Conservation (phyloP, 2,797 vertebrate species). For the Thripadectes ignobilis region DNA sequence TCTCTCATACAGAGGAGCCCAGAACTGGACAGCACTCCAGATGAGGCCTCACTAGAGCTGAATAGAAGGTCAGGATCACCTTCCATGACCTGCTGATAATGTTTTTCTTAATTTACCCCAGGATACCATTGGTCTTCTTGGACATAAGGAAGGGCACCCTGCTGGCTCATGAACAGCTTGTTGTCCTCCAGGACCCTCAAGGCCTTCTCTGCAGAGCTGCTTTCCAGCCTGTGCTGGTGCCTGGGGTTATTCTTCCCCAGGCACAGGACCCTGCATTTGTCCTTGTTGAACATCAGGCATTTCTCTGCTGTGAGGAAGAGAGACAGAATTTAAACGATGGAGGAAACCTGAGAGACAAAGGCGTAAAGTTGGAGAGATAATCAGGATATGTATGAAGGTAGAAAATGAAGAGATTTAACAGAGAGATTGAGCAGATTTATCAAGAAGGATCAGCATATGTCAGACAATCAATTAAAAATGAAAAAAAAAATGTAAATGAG, state of each 20-base stretch:
- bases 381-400: not conserved
- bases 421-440: not conserved
- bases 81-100: not conserved
- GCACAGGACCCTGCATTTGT: not conserved
- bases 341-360: not conserved
- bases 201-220: not conserved
- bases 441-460: not conserved
- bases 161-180: not conserved
- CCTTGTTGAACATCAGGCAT: not conserved
- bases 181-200: not conserved
- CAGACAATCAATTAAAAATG: not conserved
- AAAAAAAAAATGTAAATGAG: not conserved
- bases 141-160: fast-evolving
- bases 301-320: not conserved
- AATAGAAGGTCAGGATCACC: not conserved
- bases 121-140: too few relatives aligned
- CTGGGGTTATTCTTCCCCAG: too few relatives aligned
- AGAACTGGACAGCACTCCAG: not conserved
- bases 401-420: not conserved
- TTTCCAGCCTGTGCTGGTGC: not conserved
- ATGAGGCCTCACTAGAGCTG: not conserved
- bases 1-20: not conserved
- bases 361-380: not conserved
- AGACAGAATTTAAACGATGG: not conserved
- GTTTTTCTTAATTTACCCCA: not conserved